Evolutionary conservation across 2,113 vertebrate species (phyloP).

Genomic region (Odobenus rosmarus): DNA sequence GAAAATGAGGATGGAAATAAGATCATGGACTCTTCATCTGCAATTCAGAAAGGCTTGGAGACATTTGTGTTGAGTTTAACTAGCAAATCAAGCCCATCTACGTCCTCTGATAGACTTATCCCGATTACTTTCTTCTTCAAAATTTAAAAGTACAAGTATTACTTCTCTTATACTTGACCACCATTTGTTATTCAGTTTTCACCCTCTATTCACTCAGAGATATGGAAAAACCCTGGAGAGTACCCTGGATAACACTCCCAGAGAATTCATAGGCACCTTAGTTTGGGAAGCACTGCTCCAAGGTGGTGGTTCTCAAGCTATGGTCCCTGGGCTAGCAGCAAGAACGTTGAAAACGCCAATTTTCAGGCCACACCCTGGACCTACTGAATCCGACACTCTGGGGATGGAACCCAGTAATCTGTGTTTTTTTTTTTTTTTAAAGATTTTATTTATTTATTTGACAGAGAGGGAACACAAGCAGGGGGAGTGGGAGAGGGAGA

Average conservation of each 20-base stretch:
- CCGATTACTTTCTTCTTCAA: neutral
- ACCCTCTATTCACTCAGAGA: neutral
- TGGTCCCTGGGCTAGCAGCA: neutral
- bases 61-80: neutral
- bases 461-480: too few species aligned
- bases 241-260: neutral
- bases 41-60: neutral
- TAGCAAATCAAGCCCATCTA: neutral
- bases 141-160: neutral
- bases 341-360: constrained; percentile 9
- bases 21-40: neutral
- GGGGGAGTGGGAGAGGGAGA: too few species aligned
- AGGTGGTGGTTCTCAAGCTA: neutral
- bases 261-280: neutral
- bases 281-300: neutral
- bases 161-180: neutral
- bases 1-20: neutral
- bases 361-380: neutral
- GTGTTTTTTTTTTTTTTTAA: too few species aligned
- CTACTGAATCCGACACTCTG: neutral
- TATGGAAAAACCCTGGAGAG: neutral
- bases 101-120: neutral
- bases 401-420: neutral
- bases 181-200: neutral
- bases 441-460: too few species aligned